These are phyloP conservation scores for Spizella passerina DNA, from an alignment of 2,797 vertebrate species.

Conservation along the genomic window DNA sequence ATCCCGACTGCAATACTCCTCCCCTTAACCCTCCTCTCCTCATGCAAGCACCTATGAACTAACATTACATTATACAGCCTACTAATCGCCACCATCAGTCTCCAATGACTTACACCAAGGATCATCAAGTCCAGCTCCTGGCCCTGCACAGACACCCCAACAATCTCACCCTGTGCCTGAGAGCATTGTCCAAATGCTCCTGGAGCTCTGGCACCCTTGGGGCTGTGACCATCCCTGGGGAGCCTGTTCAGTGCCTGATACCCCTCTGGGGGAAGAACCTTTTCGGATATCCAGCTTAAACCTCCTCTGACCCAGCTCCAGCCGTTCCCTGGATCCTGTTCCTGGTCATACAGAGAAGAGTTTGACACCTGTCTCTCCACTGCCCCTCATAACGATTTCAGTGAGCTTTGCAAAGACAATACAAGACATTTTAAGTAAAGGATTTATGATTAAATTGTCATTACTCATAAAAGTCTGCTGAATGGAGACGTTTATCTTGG, in stretches of 20 bases:
- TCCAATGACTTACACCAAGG: too few relatives aligned
- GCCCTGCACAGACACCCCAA: not conserved
- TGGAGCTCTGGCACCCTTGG: not conserved
- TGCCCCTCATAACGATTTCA: not conserved
- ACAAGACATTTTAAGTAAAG: not conserved
- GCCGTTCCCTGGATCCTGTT: fast-evolving
- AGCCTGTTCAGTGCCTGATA: not conserved
- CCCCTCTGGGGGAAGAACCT: not conserved
- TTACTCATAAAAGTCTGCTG: not conserved
- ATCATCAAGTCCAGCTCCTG: fast-evolving
- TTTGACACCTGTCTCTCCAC: not conserved
- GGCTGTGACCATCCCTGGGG: not conserved
- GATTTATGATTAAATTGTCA: not conserved
- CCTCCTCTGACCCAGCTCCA: not conserved
- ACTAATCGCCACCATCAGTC: too few relatives aligned
- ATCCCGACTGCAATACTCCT: too few relatives aligned
- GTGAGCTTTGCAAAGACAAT: not conserved
- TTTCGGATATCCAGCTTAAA: fast-evolving
- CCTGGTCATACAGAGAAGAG: not conserved
- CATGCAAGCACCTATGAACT: too few relatives aligned
- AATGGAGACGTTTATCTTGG: not conserved
- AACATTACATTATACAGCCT: too few relatives aligned
- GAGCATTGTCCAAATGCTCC: fast-evolving
- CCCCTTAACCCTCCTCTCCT: too few relatives aligned
- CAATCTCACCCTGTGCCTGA: not conserved